These are phyloP conservation scores for Lates japonicus DNA, from an alignment of 2,797 vertebrate species.

Conservation along the genomic window DNA sequence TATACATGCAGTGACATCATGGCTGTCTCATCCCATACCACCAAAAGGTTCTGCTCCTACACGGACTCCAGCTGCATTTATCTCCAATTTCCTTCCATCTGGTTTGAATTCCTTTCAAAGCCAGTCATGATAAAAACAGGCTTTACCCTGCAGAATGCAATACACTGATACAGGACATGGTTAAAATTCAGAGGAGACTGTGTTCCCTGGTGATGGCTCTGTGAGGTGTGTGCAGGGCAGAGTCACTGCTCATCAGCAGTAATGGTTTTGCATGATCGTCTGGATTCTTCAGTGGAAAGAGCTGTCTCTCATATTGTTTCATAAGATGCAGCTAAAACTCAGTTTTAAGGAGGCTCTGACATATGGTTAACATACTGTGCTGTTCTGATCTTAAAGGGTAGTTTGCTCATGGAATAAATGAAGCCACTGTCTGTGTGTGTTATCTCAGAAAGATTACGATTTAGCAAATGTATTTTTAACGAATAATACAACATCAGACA, in stretches of 20 bases:
- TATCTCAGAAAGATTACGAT: constrained; percentile 21
- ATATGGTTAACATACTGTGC: constrained; percentile 53
- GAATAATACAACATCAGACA: neutral
- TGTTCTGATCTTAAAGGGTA: constrained; percentile 3
- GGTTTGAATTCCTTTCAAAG: constrained; percentile 85
- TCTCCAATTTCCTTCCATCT: constrained; percentile 86
- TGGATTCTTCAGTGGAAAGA: constrained; percentile 6
- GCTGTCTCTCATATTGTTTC: constrained; percentile 33
- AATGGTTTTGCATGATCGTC: constrained; percentile 44
- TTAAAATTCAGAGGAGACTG: constrained; percentile 45
- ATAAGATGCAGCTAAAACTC: constrained; percentile 4
- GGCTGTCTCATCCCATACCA: constrained; percentile 52
- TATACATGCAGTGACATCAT: constrained; percentile 57
- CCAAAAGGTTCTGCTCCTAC: constrained; percentile 66
- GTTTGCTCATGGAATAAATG: constrained; percentile 19
- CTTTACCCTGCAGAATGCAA: constrained; percentile 70
- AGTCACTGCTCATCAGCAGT: constrained; percentile 40
- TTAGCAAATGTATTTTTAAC: constrained; percentile 4
- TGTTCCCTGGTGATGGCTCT: constrained; percentile 24
- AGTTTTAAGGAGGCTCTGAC: constrained; percentile 40
- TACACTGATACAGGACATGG: constrained; percentile 39
- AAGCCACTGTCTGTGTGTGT: neutral
- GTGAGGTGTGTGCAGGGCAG: constrained; percentile 42
- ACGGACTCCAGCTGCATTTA: constrained; percentile 80
- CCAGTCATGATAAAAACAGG: constrained; percentile 79